Evolutionary conservation across 2,113 vertebrate genomes (phyloP).

Genomic region (Nerophis lumbriciformis): DNA sequence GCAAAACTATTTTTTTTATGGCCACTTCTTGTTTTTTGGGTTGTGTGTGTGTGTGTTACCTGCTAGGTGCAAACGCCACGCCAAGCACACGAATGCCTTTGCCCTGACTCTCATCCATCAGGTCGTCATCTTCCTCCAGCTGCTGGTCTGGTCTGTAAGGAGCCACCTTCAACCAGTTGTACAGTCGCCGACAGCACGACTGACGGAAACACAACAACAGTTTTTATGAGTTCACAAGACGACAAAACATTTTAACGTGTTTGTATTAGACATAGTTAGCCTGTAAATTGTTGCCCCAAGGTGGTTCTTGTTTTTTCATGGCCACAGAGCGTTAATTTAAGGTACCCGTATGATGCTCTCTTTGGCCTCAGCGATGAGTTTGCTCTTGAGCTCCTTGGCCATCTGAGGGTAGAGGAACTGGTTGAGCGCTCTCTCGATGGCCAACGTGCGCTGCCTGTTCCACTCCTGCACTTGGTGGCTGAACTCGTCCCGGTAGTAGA

Average conservation of each 20-base stretch:
- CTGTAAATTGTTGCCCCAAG: no score
- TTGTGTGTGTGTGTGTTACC: constrained; percentile 58
- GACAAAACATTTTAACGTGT: no score
- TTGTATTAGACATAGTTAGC: no score
- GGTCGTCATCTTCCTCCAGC: constrained; percentile 94
- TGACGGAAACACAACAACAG: constrained; percentile 31
- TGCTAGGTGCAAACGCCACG: constrained; percentile 90
- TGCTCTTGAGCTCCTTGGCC: constrained; percentile 96
- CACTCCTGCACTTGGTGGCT: constrained; percentile 99
- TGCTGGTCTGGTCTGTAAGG: constrained; percentile 94
- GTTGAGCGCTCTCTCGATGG: constrained; percentile 87
- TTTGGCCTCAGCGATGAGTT: constrained; percentile 90
- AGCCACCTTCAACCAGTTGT: constrained; percentile 93
- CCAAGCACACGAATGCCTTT: constrained; percentile 94
- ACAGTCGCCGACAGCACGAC: constrained; percentile 92
- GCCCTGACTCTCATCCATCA: constrained; percentile 94
- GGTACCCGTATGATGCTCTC: constrained; percentile 91
- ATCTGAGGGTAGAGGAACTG: constrained; percentile 97
- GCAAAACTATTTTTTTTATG: no score
- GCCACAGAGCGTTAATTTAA: not conserved
- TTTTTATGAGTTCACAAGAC: no score
- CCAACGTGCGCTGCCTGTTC: constrained; percentile 93
- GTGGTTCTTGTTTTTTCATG: no score
- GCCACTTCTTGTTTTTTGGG: no score
- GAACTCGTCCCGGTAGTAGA: constrained; percentile 98